Evolutionary conservation across 1,140 invertebrate species (phyloP).

Genomic region (Cotesia glomerata): DNA sequence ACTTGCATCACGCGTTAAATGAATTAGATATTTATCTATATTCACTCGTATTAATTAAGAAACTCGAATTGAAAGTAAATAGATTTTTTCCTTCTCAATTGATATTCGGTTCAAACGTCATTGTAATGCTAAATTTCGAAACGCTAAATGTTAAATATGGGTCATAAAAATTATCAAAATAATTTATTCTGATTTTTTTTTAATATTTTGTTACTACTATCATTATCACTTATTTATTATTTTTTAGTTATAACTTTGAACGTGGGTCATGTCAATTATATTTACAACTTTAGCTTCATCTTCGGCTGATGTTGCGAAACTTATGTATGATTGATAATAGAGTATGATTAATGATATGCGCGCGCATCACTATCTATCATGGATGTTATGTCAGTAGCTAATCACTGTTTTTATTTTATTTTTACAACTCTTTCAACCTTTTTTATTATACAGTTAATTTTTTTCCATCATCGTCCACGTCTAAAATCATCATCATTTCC

Average conservation of each 20-base stretch:
- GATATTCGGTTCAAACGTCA: not conserved
- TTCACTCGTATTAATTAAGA: not conserved
- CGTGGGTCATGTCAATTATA: not conserved
- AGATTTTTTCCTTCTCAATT: not conserved
- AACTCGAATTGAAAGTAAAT: not conserved
- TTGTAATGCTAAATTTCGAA: not conserved
- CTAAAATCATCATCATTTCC: too few relatives aligned
- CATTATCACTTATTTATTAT: not conserved
- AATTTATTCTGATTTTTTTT: not conserved
- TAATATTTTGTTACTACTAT: too few relatives aligned
- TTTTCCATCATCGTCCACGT: too few relatives aligned
- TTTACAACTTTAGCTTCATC: slow-evolving; percentile 1
- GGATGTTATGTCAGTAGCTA: not conserved
- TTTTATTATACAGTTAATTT: not conserved
- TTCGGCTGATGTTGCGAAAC: not conserved
- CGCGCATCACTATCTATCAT: not conserved
- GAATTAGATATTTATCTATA: not conserved
- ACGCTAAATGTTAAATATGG: not conserved
- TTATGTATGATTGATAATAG: slow-evolving; percentile 1
- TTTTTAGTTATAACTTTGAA: not conserved
- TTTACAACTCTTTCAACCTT: not conserved
- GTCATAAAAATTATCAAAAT: not conserved
- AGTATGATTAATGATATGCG: slow-evolving; percentile 4
- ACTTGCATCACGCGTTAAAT: not conserved
- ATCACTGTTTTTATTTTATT: not conserved